Evolutionary conservation across 2,113 vertebrate species (phyloP), one percentile per base, ranked within the genome.

Genomic region (Fulica atra): DNA sequence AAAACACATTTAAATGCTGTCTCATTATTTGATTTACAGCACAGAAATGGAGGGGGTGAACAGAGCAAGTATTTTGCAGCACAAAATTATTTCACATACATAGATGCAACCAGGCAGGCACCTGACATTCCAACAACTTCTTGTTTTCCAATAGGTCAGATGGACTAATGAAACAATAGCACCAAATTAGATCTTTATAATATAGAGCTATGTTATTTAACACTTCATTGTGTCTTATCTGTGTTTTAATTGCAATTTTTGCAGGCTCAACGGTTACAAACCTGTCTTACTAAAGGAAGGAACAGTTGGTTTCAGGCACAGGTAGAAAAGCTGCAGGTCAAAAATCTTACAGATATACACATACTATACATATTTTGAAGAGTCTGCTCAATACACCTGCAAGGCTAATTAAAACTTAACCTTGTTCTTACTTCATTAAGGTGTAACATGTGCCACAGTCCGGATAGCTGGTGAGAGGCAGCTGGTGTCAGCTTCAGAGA

Each of bases 401-500:
- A 82, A 82, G 20, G 35, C 44, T 38, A 72, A 51, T 61, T 68
- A 68, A 85, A 85, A 48, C 25, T 88, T 42, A 50, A 88, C 60
- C 20, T 84, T 91, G 5, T 10, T 85, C 96, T 97, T 98, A 99
- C 99, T 98, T 98, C 94, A 33, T 98, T 95, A 63, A 98, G 98
- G 59, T 98, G 98, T 38, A 98, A 96, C 83, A 99, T 97, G 86
- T 98, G 98, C 98, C 98, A 99, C 69, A 99, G 95, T 17, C 97
- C 98, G 94, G 97, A 98, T 8, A 99, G 98, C 56, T 98, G 99
- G 29, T 98, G 97, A 93, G 98, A 97, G 65, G 98, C 97, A 96
- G 98, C 91, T 54, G 99, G 98, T 10, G 99, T 99, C 48, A 98
- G 92, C 90, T 98, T 98, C 61, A 99, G 98, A 91, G 98, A 99